Conservation (phyloP, 2,797 vertebrate species). For the Spheniscus humboldti region DNA sequence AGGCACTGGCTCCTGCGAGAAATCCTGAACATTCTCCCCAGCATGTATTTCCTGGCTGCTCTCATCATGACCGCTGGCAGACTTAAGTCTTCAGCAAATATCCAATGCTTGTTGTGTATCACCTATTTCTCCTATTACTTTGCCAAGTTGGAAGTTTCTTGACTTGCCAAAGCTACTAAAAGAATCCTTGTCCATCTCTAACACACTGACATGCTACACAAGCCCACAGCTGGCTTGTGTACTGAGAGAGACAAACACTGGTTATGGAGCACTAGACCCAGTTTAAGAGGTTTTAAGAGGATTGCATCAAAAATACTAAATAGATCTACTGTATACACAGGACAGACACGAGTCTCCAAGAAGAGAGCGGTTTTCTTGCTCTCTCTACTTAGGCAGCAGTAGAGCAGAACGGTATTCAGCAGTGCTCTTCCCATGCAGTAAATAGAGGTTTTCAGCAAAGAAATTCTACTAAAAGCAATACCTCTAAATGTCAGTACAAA, state of each 20-base stretch:
- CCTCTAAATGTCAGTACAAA: background rate
- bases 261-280: background rate
- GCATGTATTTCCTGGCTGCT: background rate
- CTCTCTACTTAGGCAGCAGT: background rate
- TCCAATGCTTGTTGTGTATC: background rate
- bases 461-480: background rate
- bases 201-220: background rate
- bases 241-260: background rate
- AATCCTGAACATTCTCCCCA: background rate
- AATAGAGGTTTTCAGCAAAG: background rate
- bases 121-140: background rate
- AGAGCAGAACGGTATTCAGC: background rate
- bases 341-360: background rate
- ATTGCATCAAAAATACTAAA: background rate
- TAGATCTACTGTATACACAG: background rate
- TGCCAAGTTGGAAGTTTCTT: background rate
- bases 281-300: background rate
- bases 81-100: background rate
- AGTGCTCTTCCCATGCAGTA: background rate
- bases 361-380: background rate
- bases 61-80: background rate
- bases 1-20: accelerated
- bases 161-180: background rate
- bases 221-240: background rate
- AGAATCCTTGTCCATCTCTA: background rate